These are phyloP conservation scores for Hucho hucho DNA, from an alignment of 2,113 vertebrate species.

Conservation along the genomic window DNA sequence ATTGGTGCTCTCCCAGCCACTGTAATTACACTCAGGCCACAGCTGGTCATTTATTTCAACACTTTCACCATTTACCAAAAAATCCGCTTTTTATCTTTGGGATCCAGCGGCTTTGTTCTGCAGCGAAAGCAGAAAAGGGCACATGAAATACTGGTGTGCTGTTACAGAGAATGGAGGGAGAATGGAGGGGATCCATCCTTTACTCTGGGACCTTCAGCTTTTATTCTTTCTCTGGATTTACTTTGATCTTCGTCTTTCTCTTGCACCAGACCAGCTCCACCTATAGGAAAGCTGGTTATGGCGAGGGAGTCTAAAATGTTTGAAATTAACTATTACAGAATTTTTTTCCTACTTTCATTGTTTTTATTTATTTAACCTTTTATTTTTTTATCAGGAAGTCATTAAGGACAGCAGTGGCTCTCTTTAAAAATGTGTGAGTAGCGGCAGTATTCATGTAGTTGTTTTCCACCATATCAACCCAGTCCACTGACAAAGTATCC, in stretches of 20 bases:
- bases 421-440: not conserved
- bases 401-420: not conserved
- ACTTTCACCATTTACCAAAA: constrained; percentile 92
- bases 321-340: not conserved
- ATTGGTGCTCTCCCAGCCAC: constrained; percentile 93
- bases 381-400: too few relatives aligned
- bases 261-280: constrained; percentile 42
- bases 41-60: constrained; percentile 98
- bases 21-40: constrained; percentile 95
- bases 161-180: not conserved
- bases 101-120: constrained; percentile 86
- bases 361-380: not conserved
- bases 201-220: constrained; percentile 33
- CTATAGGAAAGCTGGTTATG: not conserved
- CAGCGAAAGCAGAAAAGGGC: constrained; percentile 83
- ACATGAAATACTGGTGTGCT: constrained; percentile 81
- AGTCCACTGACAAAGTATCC: too few relatives aligned
- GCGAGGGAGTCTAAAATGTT: not conserved
- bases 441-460: too few relatives aligned
- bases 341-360: not conserved
- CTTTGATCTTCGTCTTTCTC: not conserved
- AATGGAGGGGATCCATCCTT: constrained; percentile 20
- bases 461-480: too few relatives aligned
- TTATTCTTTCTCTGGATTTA: constrained; percentile 34
- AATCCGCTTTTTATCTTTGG: constrained; percentile 92